A percentile compares a stretch with the other conserved stretches of the same genome.
These are phyloP conservation scores for Tympanuchus pallidicinctus DNA, from an alignment of 2,113 vertebrate genomes.

Conservation along the genomic window DNA sequence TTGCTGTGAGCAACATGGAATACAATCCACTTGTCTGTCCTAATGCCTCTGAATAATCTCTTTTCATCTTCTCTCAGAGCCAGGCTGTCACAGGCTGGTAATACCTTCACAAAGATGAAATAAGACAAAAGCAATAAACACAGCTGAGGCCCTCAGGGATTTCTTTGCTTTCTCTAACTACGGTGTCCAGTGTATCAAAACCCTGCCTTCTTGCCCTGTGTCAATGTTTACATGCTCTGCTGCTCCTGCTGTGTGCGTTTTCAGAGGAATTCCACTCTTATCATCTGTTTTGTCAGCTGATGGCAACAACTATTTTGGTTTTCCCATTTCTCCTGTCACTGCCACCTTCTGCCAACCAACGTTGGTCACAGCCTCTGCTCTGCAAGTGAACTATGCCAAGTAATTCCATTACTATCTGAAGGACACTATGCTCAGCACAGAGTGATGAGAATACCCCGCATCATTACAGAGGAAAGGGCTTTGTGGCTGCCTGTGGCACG, in stretches of 20 bases:
- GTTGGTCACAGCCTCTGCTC: background rate
- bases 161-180: slow-evolving; percentile 15
- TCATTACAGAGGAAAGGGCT: background rate
- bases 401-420: background rate
- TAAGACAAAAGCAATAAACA: slow-evolving; percentile 62
- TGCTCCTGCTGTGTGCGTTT: background rate
- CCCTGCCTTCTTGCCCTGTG: slow-evolving; percentile 33
- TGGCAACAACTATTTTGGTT: background rate
- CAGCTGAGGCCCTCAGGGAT: slow-evolving; percentile 17
- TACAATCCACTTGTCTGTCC: slow-evolving; percentile 40
- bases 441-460: rapidly evolving
- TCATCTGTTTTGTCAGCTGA: background rate
- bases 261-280: background rate
- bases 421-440: background rate
- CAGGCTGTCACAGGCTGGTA: slow-evolving; percentile 43
- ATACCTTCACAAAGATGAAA: slow-evolving; percentile 46
- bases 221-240: slow-evolving; percentile 43
- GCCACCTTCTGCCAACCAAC: background rate
- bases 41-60: slow-evolving; percentile 43
- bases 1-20: slow-evolving; percentile 40
- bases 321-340: background rate
- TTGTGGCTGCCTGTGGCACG: background rate
- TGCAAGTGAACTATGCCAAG: rapidly evolving
- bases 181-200: slow-evolving; percentile 50
- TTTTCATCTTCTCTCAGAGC: slow-evolving; percentile 29